Evolutionary conservation across 2,113 vertebrate species (phyloP).

Genomic region (Willisornis vidua): DNA sequence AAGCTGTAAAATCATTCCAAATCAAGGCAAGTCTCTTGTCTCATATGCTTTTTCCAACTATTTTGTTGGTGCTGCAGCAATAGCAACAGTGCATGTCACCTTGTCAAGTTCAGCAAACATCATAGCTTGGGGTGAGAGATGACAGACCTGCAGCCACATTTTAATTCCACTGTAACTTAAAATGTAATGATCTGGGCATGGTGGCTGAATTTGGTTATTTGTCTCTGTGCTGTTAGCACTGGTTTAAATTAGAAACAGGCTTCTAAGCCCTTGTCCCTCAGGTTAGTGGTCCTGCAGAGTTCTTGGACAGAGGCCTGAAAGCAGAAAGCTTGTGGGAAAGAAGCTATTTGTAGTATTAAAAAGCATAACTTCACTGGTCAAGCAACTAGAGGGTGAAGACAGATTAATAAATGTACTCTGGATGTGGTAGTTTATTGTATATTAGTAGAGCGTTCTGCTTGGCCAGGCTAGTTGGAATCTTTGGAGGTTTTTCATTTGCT

Average conservation of each 20-base stretch:
- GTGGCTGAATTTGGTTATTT: not conserved
- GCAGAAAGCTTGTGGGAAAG: slow-evolving; percentile 38
- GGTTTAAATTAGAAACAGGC: slow-evolving; percentile 36
- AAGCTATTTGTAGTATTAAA: slow-evolving; percentile 39
- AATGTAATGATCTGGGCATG: not conserved
- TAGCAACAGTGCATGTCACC: accelerated
- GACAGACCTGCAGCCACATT: not conserved
- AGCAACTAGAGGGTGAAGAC: slow-evolving; percentile 33
- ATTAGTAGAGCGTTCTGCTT: not conserved
- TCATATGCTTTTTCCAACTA: not conserved
- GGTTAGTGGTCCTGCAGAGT: slow-evolving; percentile 8
- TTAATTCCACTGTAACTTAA: not conserved
- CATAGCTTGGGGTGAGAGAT: not conserved
- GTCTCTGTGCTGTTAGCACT: not conserved
- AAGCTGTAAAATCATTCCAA: not conserved
- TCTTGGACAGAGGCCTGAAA: slow-evolving; percentile 36
- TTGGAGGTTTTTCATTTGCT: not conserved
- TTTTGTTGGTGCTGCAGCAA: not conserved
- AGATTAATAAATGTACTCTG: slow-evolving; percentile 48
- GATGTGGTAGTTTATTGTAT: slow-evolving; percentile 5
- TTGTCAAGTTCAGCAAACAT: not conserved
- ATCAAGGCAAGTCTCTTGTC: accelerated
- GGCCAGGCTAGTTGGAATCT: not conserved
- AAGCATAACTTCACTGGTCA: slow-evolving; percentile 33
- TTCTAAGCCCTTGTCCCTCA: not conserved